Evolutionary conservation across 2,797 vertebrate genomes (phyloP), one percentile per base, ranked within the genome.

Genomic region (Psittacula echo): DNA sequence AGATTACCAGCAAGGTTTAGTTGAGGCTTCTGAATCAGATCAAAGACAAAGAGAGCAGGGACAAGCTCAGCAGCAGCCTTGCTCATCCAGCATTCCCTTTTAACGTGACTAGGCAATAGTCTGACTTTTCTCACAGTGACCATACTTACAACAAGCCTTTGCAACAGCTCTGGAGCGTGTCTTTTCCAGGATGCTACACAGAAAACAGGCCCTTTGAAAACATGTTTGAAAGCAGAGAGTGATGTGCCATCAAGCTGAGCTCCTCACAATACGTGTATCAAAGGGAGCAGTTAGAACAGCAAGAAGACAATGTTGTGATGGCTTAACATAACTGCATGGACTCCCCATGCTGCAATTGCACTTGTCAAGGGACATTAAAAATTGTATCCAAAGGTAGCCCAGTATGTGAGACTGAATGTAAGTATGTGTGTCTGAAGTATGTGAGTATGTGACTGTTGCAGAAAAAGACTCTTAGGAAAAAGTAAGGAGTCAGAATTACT

Each of bases 81-180:
- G 56, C 77, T 92, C 77, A 89, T 91, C 86, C 77, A 37, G 32
- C 56, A 82, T 86, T 93, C 83, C 44, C 71, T 96, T 94, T 91
- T 56, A 94, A 76, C 0, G 1, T 0, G 0, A 22, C 65, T 61
- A 85, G 39, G 72, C 74, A 79, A 13, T 11, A 89, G 34, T 11
- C 85, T 90, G 74, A 51, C 72, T 94, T 85, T 83, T 71, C 81
- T 95, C 68, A 26, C 54, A 64, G 74, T 89, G 95, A 74, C 95
- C 94, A 90, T 39, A 22, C 41, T 68, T 76, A 62, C 30, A 70
- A 56, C 17, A 56, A 80, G 53, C 53, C 61, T 95, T 87, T 90
- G 48, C 60, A 48, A 11, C 30, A 44, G 3, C 83, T 76, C 66
- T 50, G 83, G 80, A 88, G 32, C 7, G 0, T 30, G 6, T 79